Base-by-base conservation (phyloP, 2,113 vertebrate genomes). In the Lasiurus borealis region DNA sequence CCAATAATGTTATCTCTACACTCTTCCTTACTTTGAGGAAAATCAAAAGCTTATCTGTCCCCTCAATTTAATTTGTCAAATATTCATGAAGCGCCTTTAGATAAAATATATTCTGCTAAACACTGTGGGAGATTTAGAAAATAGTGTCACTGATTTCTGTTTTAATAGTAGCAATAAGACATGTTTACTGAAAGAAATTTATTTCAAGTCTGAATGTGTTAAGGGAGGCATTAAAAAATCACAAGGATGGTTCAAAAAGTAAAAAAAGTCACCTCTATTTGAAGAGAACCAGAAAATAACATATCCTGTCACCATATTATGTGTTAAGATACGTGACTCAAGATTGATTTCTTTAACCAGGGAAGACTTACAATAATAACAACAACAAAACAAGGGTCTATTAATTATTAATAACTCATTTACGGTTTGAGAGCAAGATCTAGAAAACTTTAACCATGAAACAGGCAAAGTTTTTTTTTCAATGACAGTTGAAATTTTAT, bases 41-140 rank as follows among this genome's bases (percentile, higher is more conserved):
- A 94, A 48, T 19, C 71, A 57, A 95, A 76, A 59, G 19, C n/a
- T 29, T n/a, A 48, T 77, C 71, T 92, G 54, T 72, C 46, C 72
- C 72, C 29, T 94, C n/a, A 81, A 14, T 86, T 94, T 77, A 57
- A 93, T 75, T 93, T 97, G 80, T 88, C 92, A 93, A 88, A 88
- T 78, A 85, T 90, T 87, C 68, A 84, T 77, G 29, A 87, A 87
- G 29, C 36, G 0, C 1, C 87, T 82, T 76, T 69, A 94, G 13
- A 93, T 21, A 94, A 88, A 94, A 95, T 77, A 90, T 46, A 94
- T 82, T 72, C 75, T 75, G 54, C 54, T 82, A 71, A 44, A 54
- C 62, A 82, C 48, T 68, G 52, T 46, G 68, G 40, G 57, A 90
- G 71, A 85, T 80, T 73, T 86, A 92, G 34, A 92, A 96, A 95